Conservation (phyloP, 2,888 invertebrate genomes). For the Pheosia gnoma region DNA sequence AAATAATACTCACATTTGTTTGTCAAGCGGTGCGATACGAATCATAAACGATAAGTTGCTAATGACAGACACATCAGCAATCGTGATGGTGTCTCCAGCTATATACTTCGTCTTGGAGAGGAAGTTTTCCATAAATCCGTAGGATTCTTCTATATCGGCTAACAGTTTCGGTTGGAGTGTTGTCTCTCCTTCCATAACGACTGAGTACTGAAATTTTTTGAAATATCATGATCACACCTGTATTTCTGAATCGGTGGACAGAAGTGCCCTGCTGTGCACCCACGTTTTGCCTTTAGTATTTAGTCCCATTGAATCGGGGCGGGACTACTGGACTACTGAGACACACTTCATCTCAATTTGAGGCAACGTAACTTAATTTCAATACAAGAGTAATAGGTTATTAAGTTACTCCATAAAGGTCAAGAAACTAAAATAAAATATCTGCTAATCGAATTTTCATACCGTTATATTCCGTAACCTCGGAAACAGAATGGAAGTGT, state of each 20-base stretch:
- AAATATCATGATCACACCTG: too few relatives aligned
- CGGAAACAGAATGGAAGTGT: slow-evolving; percentile 74
- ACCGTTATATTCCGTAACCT: slow-evolving; percentile 69
- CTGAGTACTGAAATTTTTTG: slow-evolving; percentile 48
- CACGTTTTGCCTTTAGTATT: too few relatives aligned
- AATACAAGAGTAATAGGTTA: too few relatives aligned
- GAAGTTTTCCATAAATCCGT: slow-evolving; percentile 73
- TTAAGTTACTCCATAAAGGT: too few relatives aligned
- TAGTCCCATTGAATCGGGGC: too few relatives aligned
- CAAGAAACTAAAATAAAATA: too few relatives aligned
- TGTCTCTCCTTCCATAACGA: slow-evolving; percentile 54
- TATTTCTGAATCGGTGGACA: too few relatives aligned
- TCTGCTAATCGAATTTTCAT: slow-evolving; percentile 8
- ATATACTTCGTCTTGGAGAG: slow-evolving; percentile 74
- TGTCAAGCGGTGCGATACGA: slow-evolving; percentile 53
- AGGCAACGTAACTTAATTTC: too few relatives aligned
- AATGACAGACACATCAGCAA: slow-evolving; percentile 79
- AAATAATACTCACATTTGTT: slow-evolving; percentile 38
- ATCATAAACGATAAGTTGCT: slow-evolving; percentile 52
- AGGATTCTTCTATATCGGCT: slow-evolving; percentile 67
- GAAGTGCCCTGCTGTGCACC: too few relatives aligned
- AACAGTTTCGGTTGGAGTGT: slow-evolving; percentile 56
- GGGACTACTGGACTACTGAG: too few relatives aligned
- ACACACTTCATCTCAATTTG: too few relatives aligned
- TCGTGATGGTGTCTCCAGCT: slow-evolving; percentile 76